phyloP scores from a whole-genome alignment of 2,888 invertebrate genomes.

The Drosophila mulleri region DNA sequence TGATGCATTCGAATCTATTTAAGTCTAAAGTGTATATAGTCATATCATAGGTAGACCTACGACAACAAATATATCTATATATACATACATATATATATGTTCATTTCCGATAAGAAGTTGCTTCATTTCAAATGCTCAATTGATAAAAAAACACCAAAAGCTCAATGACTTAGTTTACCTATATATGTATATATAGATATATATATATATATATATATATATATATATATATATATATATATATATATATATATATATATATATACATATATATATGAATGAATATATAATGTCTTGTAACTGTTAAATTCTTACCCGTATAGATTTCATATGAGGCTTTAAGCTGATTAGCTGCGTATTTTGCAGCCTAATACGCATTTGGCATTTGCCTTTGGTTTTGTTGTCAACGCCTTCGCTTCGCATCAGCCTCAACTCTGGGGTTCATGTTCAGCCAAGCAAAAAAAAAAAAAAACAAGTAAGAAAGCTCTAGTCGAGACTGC shows the following conservation, averaged over 20 bases:
- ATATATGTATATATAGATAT: background rate
- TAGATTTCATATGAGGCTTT: background rate
- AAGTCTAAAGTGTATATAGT: background rate
- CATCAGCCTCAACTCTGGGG: slow-evolving; percentile 12
- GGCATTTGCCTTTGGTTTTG: slow-evolving; percentile 10
- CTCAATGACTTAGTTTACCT: background rate
- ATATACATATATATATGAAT: background rate
- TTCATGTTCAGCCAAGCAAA: slow-evolving; percentile 19
- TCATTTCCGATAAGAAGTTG: background rate
- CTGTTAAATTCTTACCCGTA: background rate
- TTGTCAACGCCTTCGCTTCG: slow-evolving; percentile 3
- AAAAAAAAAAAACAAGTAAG: slow-evolving; percentile 10
- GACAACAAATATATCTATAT: background rate
- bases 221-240: background rate
- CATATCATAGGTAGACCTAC: background rate
- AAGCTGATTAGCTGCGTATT: slow-evolving; percentile 42
- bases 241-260: no score
- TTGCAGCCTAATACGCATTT: slow-evolving; percentile 16
- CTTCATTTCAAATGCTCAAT: background rate
- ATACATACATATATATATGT: no score
- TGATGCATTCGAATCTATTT: background rate
- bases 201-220: background rate
- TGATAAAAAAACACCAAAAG: background rate
- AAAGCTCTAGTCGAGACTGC: no score
- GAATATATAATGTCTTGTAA: background rate